Evolutionary conservation across 2,113 vertebrate species (phyloP).

Genomic region (Anser cygnoides): DNA sequence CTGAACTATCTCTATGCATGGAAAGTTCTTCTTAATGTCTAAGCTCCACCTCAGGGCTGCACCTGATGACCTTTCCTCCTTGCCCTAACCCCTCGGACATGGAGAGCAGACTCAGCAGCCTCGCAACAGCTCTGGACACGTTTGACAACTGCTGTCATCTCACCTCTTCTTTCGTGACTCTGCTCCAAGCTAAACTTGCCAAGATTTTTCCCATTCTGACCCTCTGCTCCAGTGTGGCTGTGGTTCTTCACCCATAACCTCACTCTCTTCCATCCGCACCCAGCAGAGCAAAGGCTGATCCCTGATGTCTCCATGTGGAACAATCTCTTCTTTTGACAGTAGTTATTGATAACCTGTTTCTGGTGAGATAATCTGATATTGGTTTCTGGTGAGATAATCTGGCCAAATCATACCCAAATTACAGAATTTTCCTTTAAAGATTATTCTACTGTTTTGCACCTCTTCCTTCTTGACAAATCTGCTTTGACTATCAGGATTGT

Average conservation of each 20-base stretch:
- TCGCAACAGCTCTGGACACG: background rate
- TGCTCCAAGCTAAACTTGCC: background rate
- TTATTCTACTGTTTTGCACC: background rate
- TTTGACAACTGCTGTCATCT: background rate
- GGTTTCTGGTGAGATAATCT: background rate
- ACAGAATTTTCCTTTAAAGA: background rate
- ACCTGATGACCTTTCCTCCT: background rate
- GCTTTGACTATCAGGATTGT: background rate
- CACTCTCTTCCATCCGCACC: background rate
- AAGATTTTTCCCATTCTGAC: background rate
- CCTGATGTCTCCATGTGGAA: fast-evolving
- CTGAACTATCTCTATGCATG: background rate
- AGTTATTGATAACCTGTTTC: background rate
- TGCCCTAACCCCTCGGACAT: background rate
- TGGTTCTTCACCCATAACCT: background rate
- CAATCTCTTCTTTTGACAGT: background rate
- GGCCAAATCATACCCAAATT: background rate
- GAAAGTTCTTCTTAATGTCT: background rate
- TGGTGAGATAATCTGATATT: background rate
- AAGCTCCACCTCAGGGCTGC: background rate
- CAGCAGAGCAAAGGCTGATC: background rate
- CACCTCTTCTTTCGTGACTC: background rate
- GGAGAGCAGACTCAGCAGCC: background rate
- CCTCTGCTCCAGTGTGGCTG: background rate
- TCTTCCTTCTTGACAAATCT: background rate